phyloP scores from a whole-genome alignment of 1,140 invertebrate species.

The Cydia splendana region DNA sequence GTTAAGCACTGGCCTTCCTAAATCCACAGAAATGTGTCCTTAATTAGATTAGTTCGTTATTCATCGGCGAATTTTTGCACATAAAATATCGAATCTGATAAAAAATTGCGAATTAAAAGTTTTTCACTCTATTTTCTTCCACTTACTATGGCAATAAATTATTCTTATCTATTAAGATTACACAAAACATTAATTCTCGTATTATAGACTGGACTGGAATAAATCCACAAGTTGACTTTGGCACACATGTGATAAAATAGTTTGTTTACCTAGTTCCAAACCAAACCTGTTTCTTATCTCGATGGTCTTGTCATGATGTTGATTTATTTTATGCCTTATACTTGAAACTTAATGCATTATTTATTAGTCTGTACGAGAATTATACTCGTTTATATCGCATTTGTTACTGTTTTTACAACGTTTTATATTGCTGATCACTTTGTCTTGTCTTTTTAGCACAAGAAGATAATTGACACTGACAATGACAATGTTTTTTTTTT shows the following conservation, averaged over 20 bases:
- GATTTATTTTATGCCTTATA: constrained; percentile 15
- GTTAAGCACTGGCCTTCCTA: too few relatives aligned
- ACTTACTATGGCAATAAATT: too few relatives aligned
- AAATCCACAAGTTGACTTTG: constrained; percentile 13
- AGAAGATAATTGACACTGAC: not conserved
- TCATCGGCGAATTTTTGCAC: too few relatives aligned
- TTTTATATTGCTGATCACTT: not conserved
- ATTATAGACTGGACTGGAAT: not conserved
- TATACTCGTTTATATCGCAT: not conserved
- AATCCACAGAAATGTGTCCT: too few relatives aligned
- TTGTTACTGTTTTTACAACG: constrained; percentile 4
- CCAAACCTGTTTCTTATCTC: not conserved
- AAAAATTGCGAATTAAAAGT: too few relatives aligned
- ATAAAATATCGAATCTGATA: too few relatives aligned
- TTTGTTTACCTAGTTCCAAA: constrained; percentile 7
- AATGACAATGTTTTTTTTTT: not conserved
- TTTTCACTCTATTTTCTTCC: too few relatives aligned
- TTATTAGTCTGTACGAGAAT: not conserved
- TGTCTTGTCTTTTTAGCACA: not conserved
- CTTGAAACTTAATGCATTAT: constrained; percentile 15
- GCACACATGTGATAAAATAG: not conserved
- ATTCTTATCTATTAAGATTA: too few relatives aligned
- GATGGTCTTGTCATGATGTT: constrained; percentile 4
- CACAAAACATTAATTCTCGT: too few relatives aligned
- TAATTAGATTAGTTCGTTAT: too few relatives aligned